Evolutionary conservation across 2,888 invertebrate genomes (phyloP).

Genomic region (Leptarthrus brevirostris): DNA sequence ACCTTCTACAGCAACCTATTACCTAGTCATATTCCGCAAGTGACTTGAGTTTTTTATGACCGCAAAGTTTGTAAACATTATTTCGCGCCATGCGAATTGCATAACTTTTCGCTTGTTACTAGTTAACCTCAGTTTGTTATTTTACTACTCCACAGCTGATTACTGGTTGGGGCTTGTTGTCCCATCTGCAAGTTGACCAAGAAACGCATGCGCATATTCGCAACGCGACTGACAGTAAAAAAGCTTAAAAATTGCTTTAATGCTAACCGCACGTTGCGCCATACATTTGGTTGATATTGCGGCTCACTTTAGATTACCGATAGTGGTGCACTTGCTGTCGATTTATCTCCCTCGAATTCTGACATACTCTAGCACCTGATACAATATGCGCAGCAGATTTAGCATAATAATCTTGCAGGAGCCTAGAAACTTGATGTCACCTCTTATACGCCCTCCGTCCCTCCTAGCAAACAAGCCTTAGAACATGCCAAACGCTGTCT

Average conservation of each 20-base stretch:
- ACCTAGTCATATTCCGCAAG: neutral
- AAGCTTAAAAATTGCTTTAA: constrained; percentile 1
- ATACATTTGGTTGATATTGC: constrained; percentile 33
- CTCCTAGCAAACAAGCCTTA: neutral
- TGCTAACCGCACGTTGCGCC: constrained; percentile 29
- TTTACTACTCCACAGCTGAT: constrained; percentile 39
- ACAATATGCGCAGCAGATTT: constrained; percentile 35
- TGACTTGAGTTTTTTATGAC: constrained; percentile 12
- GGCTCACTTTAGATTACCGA: constrained; percentile 43
- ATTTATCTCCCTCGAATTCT: constrained; percentile 29
- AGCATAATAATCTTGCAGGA: constrained; percentile 43
- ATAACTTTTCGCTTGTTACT: neutral
- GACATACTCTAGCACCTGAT: constrained; percentile 46
- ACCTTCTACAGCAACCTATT: neutral
- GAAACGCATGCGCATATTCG: constrained; percentile 31
- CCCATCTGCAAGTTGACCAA: constrained; percentile 35
- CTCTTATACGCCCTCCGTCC: neutral
- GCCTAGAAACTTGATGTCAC: constrained; percentile 43
- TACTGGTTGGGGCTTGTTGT: neutral
- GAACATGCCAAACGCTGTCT: constrained; percentile 17
- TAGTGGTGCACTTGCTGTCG: constrained; percentile 40
- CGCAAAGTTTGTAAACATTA: constrained; percentile 19
- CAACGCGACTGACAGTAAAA: neutral
- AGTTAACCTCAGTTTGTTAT: constrained; percentile 17
- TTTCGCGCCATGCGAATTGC: constrained; percentile 26